Evolutionary conservation across 1,140 invertebrate species (phyloP), one percentile per base, ranked within the genome.

Genomic region (Triops longicaudatus): DNA sequence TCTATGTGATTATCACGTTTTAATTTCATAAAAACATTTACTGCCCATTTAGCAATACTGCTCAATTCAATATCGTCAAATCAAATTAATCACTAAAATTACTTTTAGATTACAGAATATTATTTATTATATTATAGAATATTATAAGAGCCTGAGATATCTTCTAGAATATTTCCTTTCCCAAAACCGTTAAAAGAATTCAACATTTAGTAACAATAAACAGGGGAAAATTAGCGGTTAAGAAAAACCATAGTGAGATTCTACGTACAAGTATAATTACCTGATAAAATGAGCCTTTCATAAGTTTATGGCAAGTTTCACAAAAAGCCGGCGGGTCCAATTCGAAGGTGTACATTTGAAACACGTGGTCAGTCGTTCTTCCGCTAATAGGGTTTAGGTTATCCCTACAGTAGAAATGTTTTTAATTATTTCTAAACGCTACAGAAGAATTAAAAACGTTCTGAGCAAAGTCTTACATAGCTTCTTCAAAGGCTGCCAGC

Each of bases 401-500:
- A 81, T 97, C 95, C 82, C 93, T 95, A 83, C 17, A 41, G 87
- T 27, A 14, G 27, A 75, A 44, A 27, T 63, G 75, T 42, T 78
- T 26, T 76, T 26, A 44, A 76, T 75, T 27, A 26, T 9, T 26
- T 76, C 42, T 76, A 50, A 43, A 50, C 12, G 74, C 74, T 5
- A 78, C 6, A 78, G 76, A 63, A 63, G 7, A 26, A 77, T 27
- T 71, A 79, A 43, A 81, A 73, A 17, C 78, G 11, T 80, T 81
- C 74, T 75, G 37, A 78, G 76, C 78, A 10, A 22, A 72, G 12
- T 76, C 91, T 90, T 84, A 95, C 93, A 97, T 90, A 63, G 96
- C 96, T 81, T 97, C 93, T 74, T 91, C 89, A 28, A 98, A 90
- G 7, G 95, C 93, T 82, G 95, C 94, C 22, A 97, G 91, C 95